Evolutionary conservation across 2,888 invertebrate genomes (phyloP).

Genomic region (Zele albiditarsus): DNA sequence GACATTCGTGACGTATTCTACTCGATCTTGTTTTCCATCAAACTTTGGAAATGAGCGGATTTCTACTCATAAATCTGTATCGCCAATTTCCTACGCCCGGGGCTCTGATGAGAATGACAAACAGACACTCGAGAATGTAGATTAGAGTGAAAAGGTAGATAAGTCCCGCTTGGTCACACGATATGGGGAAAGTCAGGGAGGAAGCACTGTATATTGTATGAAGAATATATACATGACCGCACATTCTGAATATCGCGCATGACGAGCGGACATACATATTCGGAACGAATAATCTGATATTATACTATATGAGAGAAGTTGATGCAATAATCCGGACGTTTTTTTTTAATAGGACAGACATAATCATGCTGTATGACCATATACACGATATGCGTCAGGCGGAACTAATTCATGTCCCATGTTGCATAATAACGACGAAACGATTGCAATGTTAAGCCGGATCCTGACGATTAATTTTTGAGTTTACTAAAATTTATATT

Average conservation of each 20-base stretch:
- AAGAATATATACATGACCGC: too few species aligned
- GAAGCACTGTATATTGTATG: too few species aligned
- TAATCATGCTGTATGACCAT: background rate
- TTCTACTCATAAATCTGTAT: too few species aligned
- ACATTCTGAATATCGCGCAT: background rate
- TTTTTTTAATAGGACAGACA: background rate
- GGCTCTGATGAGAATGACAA: too few species aligned
- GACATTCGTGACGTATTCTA: too few species aligned
- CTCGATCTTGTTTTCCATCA: too few species aligned
- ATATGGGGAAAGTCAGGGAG: too few species aligned
- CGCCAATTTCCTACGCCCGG: too few species aligned
- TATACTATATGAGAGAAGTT: background rate
- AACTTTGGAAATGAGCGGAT: too few species aligned
- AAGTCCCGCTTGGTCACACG: too few species aligned
- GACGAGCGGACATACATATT: background rate
- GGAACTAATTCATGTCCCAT: constrained; percentile 48
- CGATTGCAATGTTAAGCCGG: constrained; percentile 30
- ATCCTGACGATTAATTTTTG: constrained; percentile 44
- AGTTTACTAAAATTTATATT: constrained; percentile 18
- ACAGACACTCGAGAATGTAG: too few species aligned
- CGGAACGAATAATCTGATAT: background rate
- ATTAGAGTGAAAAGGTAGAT: too few species aligned
- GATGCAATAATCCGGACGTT: background rate
- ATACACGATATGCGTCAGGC: constrained; percentile 19
- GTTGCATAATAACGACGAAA: constrained; percentile 29